Percentiles rank a stretch among this genome's conserved stretches.
These are phyloP conservation scores for Drosophila kurseongensis DNA, from an alignment of 1,140 invertebrate species.

Conservation along the genomic window DNA sequence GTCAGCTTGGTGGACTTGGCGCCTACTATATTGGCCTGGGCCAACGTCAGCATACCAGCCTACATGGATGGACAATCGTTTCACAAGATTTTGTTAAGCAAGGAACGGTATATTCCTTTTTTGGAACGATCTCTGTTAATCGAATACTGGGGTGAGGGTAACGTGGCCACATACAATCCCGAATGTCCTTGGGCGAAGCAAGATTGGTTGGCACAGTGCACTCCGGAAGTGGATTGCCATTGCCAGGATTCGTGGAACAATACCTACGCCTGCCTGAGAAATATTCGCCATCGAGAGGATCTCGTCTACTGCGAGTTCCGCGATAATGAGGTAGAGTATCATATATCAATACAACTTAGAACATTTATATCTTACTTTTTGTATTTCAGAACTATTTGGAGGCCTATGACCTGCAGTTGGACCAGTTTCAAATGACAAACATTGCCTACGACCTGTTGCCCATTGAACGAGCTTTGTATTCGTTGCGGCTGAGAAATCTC, in stretches of 20 bases:
- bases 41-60: conserved; percentile 77
- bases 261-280: conserved; percentile 91
- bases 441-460: conserved; percentile 85
- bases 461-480: conserved; percentile 69
- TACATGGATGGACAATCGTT: conserved; percentile 88
- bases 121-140: conserved; percentile 87
- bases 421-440: conserved; percentile 90
- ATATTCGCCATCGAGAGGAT: conserved; percentile 86
- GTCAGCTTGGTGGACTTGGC: conserved; percentile 92
- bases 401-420: conserved; percentile 88
- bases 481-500: conserved; percentile 67
- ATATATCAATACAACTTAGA: neutral
- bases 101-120: conserved; percentile 9
- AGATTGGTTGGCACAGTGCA: conserved; percentile 87
- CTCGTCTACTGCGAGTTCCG: conserved; percentile 91
- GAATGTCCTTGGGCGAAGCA: conserved; percentile 86
- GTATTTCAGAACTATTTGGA: conserved; percentile 88
- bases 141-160: conserved; percentile 92
- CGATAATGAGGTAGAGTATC: conserved; percentile 88
- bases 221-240: conserved; percentile 89
- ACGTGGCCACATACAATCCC: conserved; percentile 84
- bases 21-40: conserved; percentile 91
- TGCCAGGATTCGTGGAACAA: conserved; percentile 94
- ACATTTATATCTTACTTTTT: conserved; percentile 1
- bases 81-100: conserved; percentile 56